Percentiles rank a stretch among this genome's conserved stretches.
These are phyloP conservation scores for Melanargia galathea DNA, from an alignment of 2,888 invertebrate genomes.

Conservation along the genomic window DNA sequence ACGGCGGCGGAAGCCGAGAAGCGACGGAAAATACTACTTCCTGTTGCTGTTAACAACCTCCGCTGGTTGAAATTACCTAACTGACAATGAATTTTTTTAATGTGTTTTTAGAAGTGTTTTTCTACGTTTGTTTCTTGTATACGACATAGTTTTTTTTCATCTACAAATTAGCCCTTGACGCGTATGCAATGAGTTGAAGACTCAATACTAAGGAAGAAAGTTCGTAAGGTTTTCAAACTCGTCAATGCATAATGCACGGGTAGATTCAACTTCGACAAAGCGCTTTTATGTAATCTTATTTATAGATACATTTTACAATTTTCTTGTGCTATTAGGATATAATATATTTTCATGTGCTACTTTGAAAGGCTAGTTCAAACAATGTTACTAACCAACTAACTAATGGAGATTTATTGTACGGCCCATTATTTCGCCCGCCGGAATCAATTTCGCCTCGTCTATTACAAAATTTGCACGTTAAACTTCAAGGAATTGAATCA, in stretches of 20 bases:
- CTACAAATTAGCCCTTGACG: too few species aligned
- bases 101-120: background rate
- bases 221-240: too few species aligned
- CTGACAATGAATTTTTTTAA: conserved; percentile 27
- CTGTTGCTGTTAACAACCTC: conserved; percentile 44
- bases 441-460: conserved; percentile 49
- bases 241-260: too few species aligned
- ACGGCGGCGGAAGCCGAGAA: conserved; percentile 45
- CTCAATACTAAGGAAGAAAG: too few species aligned
- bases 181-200: too few species aligned
- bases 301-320: background rate
- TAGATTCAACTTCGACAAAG: too few species aligned
- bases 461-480: conserved; percentile 46
- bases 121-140: background rate
- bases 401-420: conserved; percentile 53
- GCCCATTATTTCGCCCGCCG: conserved; percentile 48
- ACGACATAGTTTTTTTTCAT: too few species aligned
- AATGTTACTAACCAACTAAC: conserved; percentile 15
- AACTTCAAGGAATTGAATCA: conserved; percentile 43
- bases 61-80: conserved; percentile 39
- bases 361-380: conserved; percentile 10
- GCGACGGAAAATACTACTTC: conserved; percentile 51
- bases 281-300: too few species aligned
- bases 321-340: background rate
- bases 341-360: background rate